Percentiles rank a stretch among this genome's conserved stretches.
Conservation (phyloP, 2,113 vertebrate genomes). For the Pardalotus punctatus region DNA sequence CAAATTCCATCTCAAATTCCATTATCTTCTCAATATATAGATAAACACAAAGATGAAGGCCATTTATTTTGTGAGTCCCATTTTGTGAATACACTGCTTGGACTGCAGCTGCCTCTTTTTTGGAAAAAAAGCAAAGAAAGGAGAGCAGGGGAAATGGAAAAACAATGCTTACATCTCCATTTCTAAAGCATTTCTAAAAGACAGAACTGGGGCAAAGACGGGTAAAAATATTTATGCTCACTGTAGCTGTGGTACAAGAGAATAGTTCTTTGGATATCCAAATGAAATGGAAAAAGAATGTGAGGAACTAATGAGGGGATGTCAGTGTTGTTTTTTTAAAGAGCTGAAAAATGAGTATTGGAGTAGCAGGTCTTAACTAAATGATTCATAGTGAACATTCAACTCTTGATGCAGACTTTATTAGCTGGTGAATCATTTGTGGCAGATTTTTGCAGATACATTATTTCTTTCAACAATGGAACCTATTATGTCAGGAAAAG, state of each 20-base stretch:
- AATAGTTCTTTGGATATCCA: neutral
- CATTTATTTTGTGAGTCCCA: neutral
- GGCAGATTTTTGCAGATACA: neutral
- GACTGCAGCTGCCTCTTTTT: neutral
- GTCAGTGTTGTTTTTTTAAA: neutral
- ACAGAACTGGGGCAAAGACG: slow-evolving; percentile 20
- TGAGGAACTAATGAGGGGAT: neutral
- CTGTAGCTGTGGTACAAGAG: neutral
- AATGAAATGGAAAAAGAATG: neutral
- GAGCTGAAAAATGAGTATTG: neutral
- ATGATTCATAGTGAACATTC: neutral
- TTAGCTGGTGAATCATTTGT: neutral
- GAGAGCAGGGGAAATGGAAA: neutral
- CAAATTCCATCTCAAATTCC: slow-evolving; percentile 4
- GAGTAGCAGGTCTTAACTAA: neutral
- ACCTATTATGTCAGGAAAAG: neutral
- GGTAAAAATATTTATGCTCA: neutral
- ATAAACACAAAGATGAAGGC: slow-evolving; percentile 1
- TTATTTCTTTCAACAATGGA: neutral
- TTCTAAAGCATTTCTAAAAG: slow-evolving; percentile 2
- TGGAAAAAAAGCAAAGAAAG: neutral
- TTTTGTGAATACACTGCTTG: neutral
- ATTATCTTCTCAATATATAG: neutral
- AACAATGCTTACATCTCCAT: neutral
- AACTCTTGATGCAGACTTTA: neutral